Conservation (phyloP, 2,888 invertebrate species). For the Holacanthella duospinosa region DNA sequence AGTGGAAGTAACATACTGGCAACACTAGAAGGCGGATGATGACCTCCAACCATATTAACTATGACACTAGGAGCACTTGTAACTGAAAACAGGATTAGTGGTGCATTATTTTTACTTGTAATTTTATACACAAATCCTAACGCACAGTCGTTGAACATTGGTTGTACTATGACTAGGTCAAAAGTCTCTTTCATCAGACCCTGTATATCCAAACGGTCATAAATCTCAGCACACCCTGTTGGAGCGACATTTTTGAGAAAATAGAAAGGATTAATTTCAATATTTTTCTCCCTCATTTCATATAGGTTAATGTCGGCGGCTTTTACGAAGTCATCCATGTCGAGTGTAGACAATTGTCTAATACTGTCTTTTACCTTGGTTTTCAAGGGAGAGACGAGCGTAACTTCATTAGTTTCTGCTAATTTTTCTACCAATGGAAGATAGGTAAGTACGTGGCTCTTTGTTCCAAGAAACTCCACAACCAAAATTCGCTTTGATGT, state of each 20-base stretch:
- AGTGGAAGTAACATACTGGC: neutral
- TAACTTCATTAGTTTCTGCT: neutral
- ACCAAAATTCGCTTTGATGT: neutral
- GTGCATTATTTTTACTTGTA: neutral
- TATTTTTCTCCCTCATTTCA: neutral
- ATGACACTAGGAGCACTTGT: neutral
- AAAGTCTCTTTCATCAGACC: neutral
- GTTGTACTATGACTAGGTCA: slow-evolving; percentile 1
- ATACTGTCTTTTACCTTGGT: neutral
- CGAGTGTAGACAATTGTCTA: neutral
- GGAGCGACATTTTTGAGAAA: neutral
- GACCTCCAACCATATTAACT: neutral
- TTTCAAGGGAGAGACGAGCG: neutral
- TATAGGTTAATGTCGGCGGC: neutral
- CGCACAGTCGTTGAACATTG: slow-evolving; percentile 3
- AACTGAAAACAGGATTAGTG: neutral
- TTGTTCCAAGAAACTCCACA: neutral
- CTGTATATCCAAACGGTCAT: neutral
- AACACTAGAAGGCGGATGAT: neutral
- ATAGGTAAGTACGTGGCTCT: neutral
- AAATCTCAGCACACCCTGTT: neutral
- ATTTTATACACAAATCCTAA: neutral
- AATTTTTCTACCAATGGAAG: neutral
- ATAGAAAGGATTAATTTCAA: neutral
- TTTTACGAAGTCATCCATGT: neutral